These are phyloP conservation scores for Gila robusta DNA, from an alignment of 2,797 vertebrate species.

Conservation along the genomic window DNA sequence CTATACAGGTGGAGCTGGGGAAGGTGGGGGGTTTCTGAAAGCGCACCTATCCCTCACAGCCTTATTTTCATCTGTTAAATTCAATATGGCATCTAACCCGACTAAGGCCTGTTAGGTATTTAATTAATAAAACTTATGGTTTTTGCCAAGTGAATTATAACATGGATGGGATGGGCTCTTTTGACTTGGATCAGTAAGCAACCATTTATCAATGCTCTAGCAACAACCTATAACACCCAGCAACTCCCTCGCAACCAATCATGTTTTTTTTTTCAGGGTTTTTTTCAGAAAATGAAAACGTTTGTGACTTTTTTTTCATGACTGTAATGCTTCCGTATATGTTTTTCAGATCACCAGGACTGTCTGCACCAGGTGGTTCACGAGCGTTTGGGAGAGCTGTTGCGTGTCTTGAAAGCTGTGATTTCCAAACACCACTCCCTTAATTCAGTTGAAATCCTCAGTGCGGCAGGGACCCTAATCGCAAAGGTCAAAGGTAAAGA, in stretches of 20 bases:
- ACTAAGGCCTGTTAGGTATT: not conserved
- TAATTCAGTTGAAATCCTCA: slow-evolving; percentile 95
- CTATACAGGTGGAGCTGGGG: not conserved
- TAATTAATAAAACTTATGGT: not conserved
- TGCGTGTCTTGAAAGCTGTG: slow-evolving; percentile 89
- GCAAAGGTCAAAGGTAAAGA: slow-evolving; percentile 96
- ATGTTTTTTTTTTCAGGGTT: not conserved
- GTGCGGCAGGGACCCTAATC: slow-evolving; percentile 91
- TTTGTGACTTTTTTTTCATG: not conserved
- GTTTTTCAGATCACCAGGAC: slow-evolving; percentile 85
- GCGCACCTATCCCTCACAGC: not conserved
- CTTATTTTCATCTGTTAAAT: not conserved
- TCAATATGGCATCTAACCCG: not conserved
- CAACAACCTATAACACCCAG: not conserved
- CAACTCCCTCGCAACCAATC: not conserved
- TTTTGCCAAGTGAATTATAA: not conserved
- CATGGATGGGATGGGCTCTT: not conserved
- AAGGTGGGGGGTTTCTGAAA: not conserved
- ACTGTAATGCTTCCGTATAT: slow-evolving; percentile 28
- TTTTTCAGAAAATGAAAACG: not conserved
- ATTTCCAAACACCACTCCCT: slow-evolving; percentile 94
- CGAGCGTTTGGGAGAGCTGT: slow-evolving; percentile 91
- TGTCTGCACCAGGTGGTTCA: slow-evolving; percentile 90
- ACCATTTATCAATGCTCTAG: not conserved
- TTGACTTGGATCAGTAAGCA: not conserved